Percentiles rank a stretch among this genome's conserved stretches.
These are phyloP conservation scores for Urocolius indicus DNA, from an alignment of 2,113 vertebrate species.

Conservation along the genomic window DNA sequence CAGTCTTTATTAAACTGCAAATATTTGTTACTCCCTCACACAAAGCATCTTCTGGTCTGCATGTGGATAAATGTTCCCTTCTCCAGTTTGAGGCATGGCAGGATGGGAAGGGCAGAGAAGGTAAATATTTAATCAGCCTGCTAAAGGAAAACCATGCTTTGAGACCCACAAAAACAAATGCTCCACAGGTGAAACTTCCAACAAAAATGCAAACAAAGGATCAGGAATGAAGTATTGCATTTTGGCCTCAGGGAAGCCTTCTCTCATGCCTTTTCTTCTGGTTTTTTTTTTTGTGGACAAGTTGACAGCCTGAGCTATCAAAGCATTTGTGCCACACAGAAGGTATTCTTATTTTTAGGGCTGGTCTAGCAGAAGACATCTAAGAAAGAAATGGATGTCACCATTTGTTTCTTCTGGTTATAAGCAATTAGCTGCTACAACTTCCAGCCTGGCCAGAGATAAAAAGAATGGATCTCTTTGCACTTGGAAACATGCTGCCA, in stretches of 20 bases:
- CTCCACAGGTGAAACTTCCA: constrained; percentile 23
- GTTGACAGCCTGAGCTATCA: constrained; percentile 16
- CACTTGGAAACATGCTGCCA: neutral
- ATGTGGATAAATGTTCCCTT: neutral
- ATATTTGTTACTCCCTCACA: constrained; percentile 18
- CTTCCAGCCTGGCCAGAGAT: neutral
- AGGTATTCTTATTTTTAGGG: neutral
- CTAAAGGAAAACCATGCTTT: neutral
- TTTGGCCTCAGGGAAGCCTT: neutral
- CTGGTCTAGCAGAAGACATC: neutral
- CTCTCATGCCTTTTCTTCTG: neutral
- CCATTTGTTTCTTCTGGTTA: constrained; percentile 19
- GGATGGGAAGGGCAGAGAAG: constrained; percentile 11
- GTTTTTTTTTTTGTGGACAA: constrained; percentile 18
- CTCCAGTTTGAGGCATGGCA: neutral
- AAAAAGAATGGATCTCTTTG: neutral
- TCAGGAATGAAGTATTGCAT: neutral
- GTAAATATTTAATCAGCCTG: constrained; percentile 55
- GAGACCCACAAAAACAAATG: neutral
- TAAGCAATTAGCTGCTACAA: neutral
- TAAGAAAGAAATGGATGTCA: neutral
- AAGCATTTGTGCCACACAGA: neutral
- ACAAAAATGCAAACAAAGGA: neutral
- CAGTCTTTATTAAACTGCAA: neutral
- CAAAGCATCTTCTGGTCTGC: constrained; percentile 3